Evolutionary conservation across 1,140 invertebrate genomes (phyloP), one percentile per base, ranked within the genome.

Genomic region (Drosophila littoralis): DNA sequence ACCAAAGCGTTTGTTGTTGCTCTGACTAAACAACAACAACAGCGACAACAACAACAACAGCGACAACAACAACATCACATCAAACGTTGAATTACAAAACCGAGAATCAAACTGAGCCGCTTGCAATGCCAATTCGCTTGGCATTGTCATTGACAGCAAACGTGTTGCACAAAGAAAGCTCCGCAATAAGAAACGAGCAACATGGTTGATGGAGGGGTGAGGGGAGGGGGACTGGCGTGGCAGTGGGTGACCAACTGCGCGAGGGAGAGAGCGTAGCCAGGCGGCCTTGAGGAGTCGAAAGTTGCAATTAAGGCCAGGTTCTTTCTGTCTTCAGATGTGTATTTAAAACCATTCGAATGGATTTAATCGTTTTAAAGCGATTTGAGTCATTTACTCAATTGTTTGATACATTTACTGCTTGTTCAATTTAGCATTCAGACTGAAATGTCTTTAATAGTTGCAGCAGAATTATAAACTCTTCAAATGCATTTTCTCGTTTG

Each of bases 91-190:
- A 55, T 36, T 46, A 59, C 42, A 59, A 59, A 59, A 33, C 48
- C 43, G 64, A 68, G 50, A 54, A 74, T 61, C 65, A 68, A 74
- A 74, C 48, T 55, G 57, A 74, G 55, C 48, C 64, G 71, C 42
- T 42, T 61, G 65, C 71, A 74, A 74, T 69, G 71, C 36, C 71
- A 74, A 74, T 61, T 55, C 50, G 42, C 42, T 46, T 69, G 65
- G 40, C 71, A 74, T 74, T 74, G 71, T 65, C 71, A 74, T 69
- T 74, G 71, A 67, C 46, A 55, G 36, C 61, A 65, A 71, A 72
- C 63, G 69, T 72, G 69, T 72, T 66, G 54, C 70, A 73, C 70
- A 73, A 73, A 73, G 70, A 73, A 59, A 73, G 68, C 43, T 28
- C 50, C 38, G 28, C 58, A 54, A 43, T 12, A 32, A 12, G 36